Percentiles rank a stretch among this genome's conserved stretches.
phyloP scores from a whole-genome alignment of 2,797 vertebrate genomes.

The Anas georgica region DNA sequence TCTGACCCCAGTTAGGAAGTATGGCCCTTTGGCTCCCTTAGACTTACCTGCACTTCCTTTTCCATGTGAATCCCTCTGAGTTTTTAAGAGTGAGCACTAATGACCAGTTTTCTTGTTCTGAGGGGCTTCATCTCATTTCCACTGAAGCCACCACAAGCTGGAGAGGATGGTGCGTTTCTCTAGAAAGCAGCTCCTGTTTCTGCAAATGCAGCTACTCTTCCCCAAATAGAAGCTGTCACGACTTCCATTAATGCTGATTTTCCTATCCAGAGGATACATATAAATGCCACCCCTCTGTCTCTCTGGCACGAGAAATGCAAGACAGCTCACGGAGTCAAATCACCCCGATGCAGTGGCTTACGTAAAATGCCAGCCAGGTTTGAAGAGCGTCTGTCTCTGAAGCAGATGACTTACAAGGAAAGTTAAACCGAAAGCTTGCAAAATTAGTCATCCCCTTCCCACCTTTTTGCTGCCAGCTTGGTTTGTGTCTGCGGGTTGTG shows the following conservation, averaged over 20 bases:
- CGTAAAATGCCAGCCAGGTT: neutral
- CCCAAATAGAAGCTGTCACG: neutral
- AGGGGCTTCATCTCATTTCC: neutral
- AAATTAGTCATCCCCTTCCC: neutral
- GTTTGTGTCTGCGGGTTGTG: neutral
- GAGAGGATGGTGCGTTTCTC: neutral
- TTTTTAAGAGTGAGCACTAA: neutral
- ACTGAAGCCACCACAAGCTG: neutral
- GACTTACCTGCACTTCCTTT: neutral
- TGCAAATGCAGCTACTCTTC: neutral
- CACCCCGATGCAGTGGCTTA: neutral
- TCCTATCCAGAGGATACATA: neutral
- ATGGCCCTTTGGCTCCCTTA: neutral
- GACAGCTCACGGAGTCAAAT: neutral
- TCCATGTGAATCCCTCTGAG: neutral
- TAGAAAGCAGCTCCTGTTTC: neutral
- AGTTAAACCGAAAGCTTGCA: neutral
- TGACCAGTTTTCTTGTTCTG: neutral
- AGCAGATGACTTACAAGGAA: neutral
- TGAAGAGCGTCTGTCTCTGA: neutral
- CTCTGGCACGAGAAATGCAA: neutral
- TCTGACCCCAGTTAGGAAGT: neutral
- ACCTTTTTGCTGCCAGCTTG: neutral
- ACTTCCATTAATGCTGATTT: neutral
- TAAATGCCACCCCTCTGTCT: neutral